phyloP scores from a whole-genome alignment of 2,797 vertebrate species.

The Aulostomus chinensis region DNA sequence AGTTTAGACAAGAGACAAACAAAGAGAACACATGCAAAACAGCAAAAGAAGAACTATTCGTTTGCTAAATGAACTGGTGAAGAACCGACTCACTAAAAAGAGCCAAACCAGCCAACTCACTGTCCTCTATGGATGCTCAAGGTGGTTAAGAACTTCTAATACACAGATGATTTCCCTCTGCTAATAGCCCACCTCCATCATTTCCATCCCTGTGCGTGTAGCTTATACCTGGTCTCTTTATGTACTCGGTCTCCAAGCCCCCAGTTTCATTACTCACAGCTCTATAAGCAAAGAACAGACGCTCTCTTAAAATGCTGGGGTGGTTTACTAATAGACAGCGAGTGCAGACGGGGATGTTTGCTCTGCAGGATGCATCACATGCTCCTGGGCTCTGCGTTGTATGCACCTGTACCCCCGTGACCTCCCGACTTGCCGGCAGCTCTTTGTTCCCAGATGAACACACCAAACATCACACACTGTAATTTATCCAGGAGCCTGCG shows the following conservation, averaged over 20 bases:
- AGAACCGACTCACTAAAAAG: no score
- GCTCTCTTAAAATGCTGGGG: conserved; percentile 70
- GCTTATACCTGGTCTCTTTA: conserved; percentile 47
- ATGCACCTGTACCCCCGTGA: conserved; percentile 26
- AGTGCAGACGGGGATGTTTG: conserved; percentile 57
- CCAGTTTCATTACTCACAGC: conserved; percentile 77
- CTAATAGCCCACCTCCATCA: conserved; percentile 58
- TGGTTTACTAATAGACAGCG: conserved; percentile 77
- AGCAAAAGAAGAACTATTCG: no score
- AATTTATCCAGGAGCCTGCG: conserved; percentile 5
- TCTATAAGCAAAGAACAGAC: conserved; percentile 81
- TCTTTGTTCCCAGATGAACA: conserved; percentile 16
- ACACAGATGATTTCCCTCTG: conserved; percentile 37
- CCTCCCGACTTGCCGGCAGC: conserved; percentile 11
- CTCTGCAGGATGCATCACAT: conserved; percentile 50
- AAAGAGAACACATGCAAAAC: no score
- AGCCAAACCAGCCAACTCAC: not conserved
- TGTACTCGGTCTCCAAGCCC: conserved; percentile 57
- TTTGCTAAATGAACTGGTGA: no score
- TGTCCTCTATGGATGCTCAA: conserved; percentile 48
- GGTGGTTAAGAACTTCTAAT: conserved; percentile 50
- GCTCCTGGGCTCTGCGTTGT: conserved; percentile 19
- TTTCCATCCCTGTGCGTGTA: conserved; percentile 39
- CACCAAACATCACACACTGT: conserved; percentile 9
- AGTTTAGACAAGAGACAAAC: no score